phyloP scores from a whole-genome alignment of 2,888 invertebrate species.

The Phyllotreta striolata region DNA sequence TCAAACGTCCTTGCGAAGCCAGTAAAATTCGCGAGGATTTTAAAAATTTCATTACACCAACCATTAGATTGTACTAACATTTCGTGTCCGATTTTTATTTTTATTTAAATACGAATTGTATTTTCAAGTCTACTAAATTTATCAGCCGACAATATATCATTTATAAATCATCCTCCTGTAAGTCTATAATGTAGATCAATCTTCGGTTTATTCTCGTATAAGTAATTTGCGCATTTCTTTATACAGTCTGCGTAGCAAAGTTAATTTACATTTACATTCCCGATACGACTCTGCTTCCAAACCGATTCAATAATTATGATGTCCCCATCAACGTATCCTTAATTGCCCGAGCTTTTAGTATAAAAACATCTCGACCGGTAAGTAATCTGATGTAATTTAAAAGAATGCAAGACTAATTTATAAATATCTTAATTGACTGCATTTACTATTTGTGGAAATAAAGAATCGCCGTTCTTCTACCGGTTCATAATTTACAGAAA shows the following conservation, averaged over 20 bases:
- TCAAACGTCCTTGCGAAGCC: conserved; percentile 42
- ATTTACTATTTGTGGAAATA: conserved; percentile 25
- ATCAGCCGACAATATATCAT: no score
- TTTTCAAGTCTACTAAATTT: no score
- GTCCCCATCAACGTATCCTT: conserved; percentile 28
- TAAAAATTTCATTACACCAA: conserved; percentile 43
- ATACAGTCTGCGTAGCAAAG: no score
- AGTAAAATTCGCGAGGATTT: conserved; percentile 41
- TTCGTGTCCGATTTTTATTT: neutral
- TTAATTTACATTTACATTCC: neutral
- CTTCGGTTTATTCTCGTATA: no score
- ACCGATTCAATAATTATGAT: conserved; percentile 19
- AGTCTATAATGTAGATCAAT: no score
- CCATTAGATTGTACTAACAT: conserved; percentile 37
- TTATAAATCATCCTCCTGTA: no score
- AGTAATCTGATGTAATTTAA: conserved; percentile 22
- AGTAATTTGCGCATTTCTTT: no score
- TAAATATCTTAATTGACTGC: conserved; percentile 25
- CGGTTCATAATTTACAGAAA: conserved; percentile 9
- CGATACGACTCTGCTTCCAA: conserved; percentile 25
- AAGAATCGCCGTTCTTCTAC: conserved; percentile 5
- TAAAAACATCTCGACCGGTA: conserved; percentile 15
- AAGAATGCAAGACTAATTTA: conserved; percentile 22
- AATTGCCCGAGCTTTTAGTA: conserved; percentile 27
- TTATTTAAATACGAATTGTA: no score